Evolutionary conservation across 92 coral and sea anemone species (phyloP).

Genomic region (Galaxea fascicularis): DNA sequence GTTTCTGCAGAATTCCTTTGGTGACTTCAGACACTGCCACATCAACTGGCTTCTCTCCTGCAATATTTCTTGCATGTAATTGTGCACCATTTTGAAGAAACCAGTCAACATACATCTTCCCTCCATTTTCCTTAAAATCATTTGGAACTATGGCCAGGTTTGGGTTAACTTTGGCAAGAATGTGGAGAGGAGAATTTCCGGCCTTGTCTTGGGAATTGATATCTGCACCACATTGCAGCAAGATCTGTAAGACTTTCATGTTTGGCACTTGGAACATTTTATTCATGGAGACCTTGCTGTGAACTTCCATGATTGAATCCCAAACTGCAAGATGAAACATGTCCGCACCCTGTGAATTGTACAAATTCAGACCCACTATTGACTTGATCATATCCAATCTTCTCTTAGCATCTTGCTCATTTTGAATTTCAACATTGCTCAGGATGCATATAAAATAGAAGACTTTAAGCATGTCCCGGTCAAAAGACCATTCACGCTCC

Average conservation of each 20-base stretch:
- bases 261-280: constrained; percentile 52
- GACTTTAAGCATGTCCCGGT: constrained; percentile 43
- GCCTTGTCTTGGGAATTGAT: constrained; percentile 38
- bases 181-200: constrained; percentile 60
- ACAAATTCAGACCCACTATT: constrained; percentile 29
- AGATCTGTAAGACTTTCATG: constrained; percentile 39
- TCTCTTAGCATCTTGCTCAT: constrained; percentile 35
- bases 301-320: constrained; percentile 43
- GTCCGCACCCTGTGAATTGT: constrained; percentile 50
- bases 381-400: constrained; percentile 33
- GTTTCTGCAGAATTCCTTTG: constrained; percentile 29
- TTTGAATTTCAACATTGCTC: constrained; percentile 21
- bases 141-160: constrained; percentile 41
- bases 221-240: constrained; percentile 52
- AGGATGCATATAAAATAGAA: constrained; percentile 59
- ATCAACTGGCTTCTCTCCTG: constrained; percentile 61
- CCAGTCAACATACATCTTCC: constrained; percentile 28
- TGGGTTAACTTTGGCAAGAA: constrained; percentile 50
- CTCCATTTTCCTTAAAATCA: constrained; percentile 47
- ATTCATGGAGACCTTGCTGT: constrained; percentile 32
- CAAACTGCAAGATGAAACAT: constrained; percentile 60
- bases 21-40: constrained; percentile 52
- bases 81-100: constrained; percentile 58
- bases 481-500: constrained; percentile 47
- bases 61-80: constrained; percentile 34